Conservation (phyloP, 2,113 vertebrate genomes). For the Echinops telfairi region DNA sequence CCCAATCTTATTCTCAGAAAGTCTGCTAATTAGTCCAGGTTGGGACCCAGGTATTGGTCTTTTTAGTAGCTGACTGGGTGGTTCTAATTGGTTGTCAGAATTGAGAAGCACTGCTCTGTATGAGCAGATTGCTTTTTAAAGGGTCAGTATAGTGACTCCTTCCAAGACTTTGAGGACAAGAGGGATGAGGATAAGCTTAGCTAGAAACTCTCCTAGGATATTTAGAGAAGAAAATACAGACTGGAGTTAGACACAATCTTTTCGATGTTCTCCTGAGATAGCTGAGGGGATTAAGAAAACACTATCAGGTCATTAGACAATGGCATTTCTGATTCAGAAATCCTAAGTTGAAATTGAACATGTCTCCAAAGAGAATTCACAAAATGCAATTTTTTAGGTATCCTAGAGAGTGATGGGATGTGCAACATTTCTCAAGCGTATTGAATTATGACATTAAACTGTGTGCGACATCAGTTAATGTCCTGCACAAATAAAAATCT, state of each 20-base stretch:
- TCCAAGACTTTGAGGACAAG: background rate
- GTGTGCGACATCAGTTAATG: background rate
- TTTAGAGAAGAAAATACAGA: background rate
- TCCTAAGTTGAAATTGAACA: background rate
- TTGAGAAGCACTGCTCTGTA: background rate
- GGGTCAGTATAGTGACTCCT: background rate
- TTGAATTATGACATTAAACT: background rate
- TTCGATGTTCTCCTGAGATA: background rate
- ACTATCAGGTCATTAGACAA: background rate
- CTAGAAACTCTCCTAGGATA: background rate
- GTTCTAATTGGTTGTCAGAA: constrained; percentile 4
- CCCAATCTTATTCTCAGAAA: background rate
- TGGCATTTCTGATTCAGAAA: background rate
- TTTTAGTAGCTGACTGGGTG: constrained; percentile 31
- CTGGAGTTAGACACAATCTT: background rate
- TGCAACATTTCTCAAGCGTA: background rate
- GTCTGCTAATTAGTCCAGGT: constrained; percentile 6
- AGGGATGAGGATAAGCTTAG: background rate
- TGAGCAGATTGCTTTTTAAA: background rate
- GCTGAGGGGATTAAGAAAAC: background rate
- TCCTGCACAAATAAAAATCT: background rate
- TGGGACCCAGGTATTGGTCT: background rate
- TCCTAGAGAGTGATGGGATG: background rate
- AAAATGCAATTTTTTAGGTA: background rate
- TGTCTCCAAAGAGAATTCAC: background rate